phyloP scores from a whole-genome alignment of 1,140 invertebrate genomes.

The Diorhabda elongata region DNA sequence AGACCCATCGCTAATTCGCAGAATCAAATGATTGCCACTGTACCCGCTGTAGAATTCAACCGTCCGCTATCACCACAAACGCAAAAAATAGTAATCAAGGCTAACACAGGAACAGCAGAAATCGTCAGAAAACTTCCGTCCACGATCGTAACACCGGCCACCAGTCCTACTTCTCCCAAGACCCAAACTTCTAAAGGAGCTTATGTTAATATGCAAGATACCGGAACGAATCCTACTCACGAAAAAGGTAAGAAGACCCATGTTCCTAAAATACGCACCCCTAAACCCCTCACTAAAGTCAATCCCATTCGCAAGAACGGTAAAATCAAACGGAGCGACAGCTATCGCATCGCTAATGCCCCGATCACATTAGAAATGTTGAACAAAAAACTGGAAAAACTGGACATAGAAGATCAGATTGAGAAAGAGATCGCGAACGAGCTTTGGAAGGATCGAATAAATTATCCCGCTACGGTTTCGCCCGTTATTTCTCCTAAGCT shows the following conservation, averaged over 20 bases:
- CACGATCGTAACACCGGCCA: slow-evolving; percentile 51
- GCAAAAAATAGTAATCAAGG: slow-evolving; percentile 62
- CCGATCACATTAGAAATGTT: slow-evolving; percentile 53
- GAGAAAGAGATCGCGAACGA: slow-evolving; percentile 60
- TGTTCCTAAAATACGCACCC: slow-evolving; percentile 1
- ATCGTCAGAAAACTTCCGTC: slow-evolving; percentile 58
- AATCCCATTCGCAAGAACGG: slow-evolving; percentile 29
- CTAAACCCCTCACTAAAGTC: slow-evolving; percentile 12
- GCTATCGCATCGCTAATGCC: slow-evolving; percentile 78
- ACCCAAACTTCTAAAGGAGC: slow-evolving; percentile 54
- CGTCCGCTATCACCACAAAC: slow-evolving; percentile 50
- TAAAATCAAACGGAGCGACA: slow-evolving; percentile 76
- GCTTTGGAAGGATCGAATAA: slow-evolving; percentile 61
- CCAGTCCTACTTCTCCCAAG: slow-evolving; percentile 45
- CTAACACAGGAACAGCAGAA: slow-evolving; percentile 52
- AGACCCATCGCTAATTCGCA: slow-evolving; percentile 43
- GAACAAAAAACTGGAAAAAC: slow-evolving; percentile 41
- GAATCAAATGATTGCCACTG: slow-evolving; percentile 22
- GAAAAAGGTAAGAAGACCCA: slow-evolving; percentile 54
- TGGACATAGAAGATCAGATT: slow-evolving; percentile 50
- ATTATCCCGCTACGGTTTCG: slow-evolving; percentile 63
- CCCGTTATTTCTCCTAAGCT: slow-evolving; percentile 49
- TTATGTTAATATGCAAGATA: slow-evolving; percentile 68
- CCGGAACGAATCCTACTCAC: slow-evolving; percentile 57
- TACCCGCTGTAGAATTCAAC: slow-evolving; percentile 26